phyloP scores from a whole-genome alignment of 2,888 invertebrate species.

The Syritta pipiens region DNA sequence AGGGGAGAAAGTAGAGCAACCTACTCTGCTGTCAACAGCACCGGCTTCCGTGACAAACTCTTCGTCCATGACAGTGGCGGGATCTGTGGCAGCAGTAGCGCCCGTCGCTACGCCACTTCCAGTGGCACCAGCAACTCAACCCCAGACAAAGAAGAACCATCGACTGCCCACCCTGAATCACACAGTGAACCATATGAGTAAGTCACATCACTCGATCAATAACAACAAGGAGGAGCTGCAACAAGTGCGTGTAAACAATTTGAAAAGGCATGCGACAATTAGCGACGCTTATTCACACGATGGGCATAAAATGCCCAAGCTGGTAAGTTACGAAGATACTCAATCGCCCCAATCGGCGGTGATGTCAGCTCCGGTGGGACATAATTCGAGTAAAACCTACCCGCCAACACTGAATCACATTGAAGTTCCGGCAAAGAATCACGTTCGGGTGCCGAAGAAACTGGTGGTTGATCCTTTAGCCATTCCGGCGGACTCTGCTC shows the following conservation, averaged over 20 bases:
- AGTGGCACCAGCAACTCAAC: neutral
- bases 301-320: slow-evolving; percentile 55
- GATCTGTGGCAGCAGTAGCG: neutral
- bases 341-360: neutral
- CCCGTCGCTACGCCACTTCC: neutral
- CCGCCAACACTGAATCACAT: slow-evolving; percentile 50
- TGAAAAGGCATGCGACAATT: slow-evolving; percentile 35
- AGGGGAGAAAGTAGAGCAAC: too few species aligned
- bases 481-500: slow-evolving; percentile 34
- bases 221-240: slow-evolving; percentile 53
- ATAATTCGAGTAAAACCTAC: slow-evolving; percentile 4
- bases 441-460: slow-evolving; percentile 54
- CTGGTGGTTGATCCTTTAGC: slow-evolving; percentile 51
- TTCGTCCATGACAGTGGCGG: neutral
- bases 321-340: slow-evolving; percentile 20
- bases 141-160: slow-evolving; percentile 46
- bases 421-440: slow-evolving; percentile 52
- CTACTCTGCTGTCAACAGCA: neutral
- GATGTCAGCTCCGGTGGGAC: slow-evolving; percentile 12
- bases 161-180: slow-evolving; percentile 35
- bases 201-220: slow-evolving; percentile 39
- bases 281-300: slow-evolving; percentile 40
- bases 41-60: neutral
- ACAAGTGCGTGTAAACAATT: slow-evolving; percentile 51
- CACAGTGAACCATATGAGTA: slow-evolving; percentile 31